phyloP scores from a whole-genome alignment of 2,888 invertebrate species.

The Catocala sponsa region DNA sequence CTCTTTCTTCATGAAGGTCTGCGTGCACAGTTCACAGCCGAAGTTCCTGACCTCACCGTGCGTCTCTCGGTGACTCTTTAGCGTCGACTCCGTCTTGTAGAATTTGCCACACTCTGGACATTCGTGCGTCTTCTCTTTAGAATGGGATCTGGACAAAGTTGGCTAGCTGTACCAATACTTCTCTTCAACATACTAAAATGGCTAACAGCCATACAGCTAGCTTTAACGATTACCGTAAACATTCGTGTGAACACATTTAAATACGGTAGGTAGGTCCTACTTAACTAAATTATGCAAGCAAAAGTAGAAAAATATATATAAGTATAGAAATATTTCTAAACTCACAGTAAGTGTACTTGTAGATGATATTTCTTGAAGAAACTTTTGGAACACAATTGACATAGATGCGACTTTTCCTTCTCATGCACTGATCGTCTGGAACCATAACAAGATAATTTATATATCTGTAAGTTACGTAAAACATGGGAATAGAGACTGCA shows the following conservation, averaged over 20 bases:
- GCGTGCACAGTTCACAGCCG: constrained; percentile 68
- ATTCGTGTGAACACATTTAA: no score
- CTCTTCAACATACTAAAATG: no score
- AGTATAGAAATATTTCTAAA: neutral
- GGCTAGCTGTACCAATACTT: no score
- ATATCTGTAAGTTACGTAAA: no score
- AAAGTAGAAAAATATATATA: no score
- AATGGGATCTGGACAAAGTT: constrained; percentile 68
- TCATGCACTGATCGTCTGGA: constrained; percentile 81
- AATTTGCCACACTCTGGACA: constrained; percentile 74
- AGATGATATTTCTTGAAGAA: constrained; percentile 82
- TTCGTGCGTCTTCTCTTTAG: constrained; percentile 76
- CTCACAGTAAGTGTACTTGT: constrained; percentile 76
- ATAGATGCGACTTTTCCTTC: constrained; percentile 76
- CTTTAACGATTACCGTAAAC: no score
- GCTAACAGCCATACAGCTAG: no score
- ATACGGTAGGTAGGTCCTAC: no score
- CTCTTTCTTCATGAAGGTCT: constrained; percentile 68
- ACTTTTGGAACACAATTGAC: constrained; percentile 82
- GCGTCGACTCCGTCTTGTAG: constrained; percentile 59
- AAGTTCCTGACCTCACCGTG: constrained; percentile 64
- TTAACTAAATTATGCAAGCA: no score
- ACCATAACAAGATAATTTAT: constrained; percentile 9
- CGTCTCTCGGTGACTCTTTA: constrained; percentile 69
- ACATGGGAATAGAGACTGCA: no score